Evolutionary conservation across 2,888 invertebrate genomes (phyloP), one percentile per base, ranked within the genome.

Genomic region (Xylocampa areola): DNA sequence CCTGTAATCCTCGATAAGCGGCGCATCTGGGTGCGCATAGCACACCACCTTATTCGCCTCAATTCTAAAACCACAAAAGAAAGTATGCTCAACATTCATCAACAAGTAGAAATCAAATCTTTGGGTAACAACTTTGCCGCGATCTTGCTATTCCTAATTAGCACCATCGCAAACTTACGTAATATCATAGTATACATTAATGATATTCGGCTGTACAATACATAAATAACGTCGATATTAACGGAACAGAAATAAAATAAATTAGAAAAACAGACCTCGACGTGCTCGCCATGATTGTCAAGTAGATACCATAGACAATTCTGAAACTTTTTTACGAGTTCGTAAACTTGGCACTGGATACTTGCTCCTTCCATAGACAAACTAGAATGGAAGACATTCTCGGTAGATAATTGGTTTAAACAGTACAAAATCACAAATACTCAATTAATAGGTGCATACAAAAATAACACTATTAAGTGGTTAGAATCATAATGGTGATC

Each of bases 1-100:
- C 82, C 99, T 95, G 89, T 99, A 99, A 90, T 99, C 99, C 91
- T 99, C 99, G 79, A 99, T 98, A 45, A 99, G 95, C 40, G 97
- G 96, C 11, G 99, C 98, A 87, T 99, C 98, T 67, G 99, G 99
- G 94, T 99, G 99, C 64, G 97, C 96, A 89, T 96, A 97, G 88
- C 99, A 99, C 84, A 97, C 97, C 78, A 98, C 96, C 91, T 96
- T 97, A 86, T 97, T 97, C 84, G 92, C 93, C 87, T 95, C 96
- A 82, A 94, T 95, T 94, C 95, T 95, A 86, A 86, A 94, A 94
- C 79, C 86, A 87, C 83, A 91, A 89, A 87, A 76, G 86, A 89
- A 89, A 89, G 87, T 81, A 78, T 76, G 79, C 62, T 82, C 77
- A 80, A 73, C 66, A 79, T 71, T 78, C 77, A 80, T 80, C 82